Percentiles rank a stretch among this genome's conserved stretches.
phyloP scores from a whole-genome alignment of 2,888 invertebrate genomes.

The Odontothrips loti region DNA sequence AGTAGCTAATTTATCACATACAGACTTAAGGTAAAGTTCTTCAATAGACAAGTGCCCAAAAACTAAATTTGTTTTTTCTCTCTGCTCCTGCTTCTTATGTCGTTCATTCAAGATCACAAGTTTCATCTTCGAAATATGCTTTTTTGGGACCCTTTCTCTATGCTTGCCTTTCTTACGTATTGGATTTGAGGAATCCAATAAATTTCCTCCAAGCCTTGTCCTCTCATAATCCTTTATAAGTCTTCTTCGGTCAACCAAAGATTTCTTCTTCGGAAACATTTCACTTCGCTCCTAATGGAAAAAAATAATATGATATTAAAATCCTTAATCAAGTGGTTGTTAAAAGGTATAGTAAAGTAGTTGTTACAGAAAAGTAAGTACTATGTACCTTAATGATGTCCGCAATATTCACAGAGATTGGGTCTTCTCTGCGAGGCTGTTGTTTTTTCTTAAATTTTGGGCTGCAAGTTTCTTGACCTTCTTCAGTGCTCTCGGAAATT shows the following conservation, averaged over 20 bases:
- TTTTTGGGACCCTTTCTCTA: conserved; percentile 32
- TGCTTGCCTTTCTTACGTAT: conserved; percentile 35
- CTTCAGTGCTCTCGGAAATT: neutral
- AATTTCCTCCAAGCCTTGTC: conserved; percentile 33
- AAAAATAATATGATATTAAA: neutral
- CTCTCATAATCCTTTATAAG: neutral
- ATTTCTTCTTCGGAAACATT: neutral
- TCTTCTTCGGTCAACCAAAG: neutral
- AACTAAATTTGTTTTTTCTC: neutral
- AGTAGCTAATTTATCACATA: neutral
- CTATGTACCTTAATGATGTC: neutral
- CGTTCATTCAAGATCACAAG: conserved; percentile 33
- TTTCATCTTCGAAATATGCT: conserved; percentile 33
- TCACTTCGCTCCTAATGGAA: too few relatives aligned
- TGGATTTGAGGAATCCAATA: conserved; percentile 35
- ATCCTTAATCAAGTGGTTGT: neutral
- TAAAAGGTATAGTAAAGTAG: too few relatives aligned
- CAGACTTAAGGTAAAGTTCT: conserved; percentile 17
- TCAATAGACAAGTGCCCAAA: neutral
- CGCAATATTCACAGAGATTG: neutral
- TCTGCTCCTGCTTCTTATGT: conserved; percentile 28
- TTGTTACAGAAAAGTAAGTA: neutral
- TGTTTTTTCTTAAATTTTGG: neutral
- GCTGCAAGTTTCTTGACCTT: neutral
- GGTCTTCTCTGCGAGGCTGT: neutral